Evolutionary conservation across 2,888 invertebrate genomes (phyloP), one percentile per base, ranked within the genome.

Genomic region (Resseliella maxima): DNA sequence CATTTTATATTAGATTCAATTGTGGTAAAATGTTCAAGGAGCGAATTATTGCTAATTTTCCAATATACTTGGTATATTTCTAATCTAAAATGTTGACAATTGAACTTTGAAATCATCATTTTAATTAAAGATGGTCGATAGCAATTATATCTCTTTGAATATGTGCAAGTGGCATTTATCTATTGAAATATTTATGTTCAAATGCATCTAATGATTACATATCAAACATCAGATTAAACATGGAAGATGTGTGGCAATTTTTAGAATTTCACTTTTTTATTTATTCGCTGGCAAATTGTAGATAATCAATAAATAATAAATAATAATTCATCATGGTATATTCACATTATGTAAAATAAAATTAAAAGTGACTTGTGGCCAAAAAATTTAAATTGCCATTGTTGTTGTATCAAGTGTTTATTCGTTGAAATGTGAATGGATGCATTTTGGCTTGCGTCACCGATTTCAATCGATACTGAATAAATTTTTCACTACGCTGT

Each of bases 281-380:
- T 64, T 31, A 6, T 64, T 64, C n/a, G 5, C 27, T 27, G 41
- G 41, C 24, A 64, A 31, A 27, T 21, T 64, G 12, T 64, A 18
- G 2, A 21, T 72, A 10, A 50, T 2, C 12, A 2, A 83, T 83
- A 83, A 83, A 83, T 83, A 38, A 83, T 83, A 64, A 3, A 64
- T 27, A 3, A 24, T 21, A n/a, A n/a, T n/a, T n/a, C n/a, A n/a
- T n/a, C n/a, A n/a, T n/a, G n/a, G n/a, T n/a, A n/a, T n/a, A n/a
- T n/a, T n/a, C n/a, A n/a, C n/a, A n/a, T n/a, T n/a, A 81, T 8
- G n/a, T n/a, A 38, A 24, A 83, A 83, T 83, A 83, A 83, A 38
- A 83, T 38, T 83, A 38, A 83, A 38, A 38, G 21, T 83, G 83
- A 83, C 72, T 31, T 72, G 27, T 35, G 31, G 15, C 31, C 35